Evolutionary conservation across 92 coral and sea anemone species (phyloP).

Genomic region (Paramuricea clavata): DNA sequence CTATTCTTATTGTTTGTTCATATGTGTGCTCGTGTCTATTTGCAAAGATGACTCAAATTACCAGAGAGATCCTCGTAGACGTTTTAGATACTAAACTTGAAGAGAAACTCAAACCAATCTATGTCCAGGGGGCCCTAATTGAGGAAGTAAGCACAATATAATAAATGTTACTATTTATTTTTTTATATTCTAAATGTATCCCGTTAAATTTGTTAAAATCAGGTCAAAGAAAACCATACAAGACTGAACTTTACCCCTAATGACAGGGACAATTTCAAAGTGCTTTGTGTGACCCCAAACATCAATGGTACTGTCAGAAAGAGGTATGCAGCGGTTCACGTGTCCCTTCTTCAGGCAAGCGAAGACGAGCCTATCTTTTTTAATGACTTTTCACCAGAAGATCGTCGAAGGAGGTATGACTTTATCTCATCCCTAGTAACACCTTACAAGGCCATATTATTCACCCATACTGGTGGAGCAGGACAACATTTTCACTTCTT

Average conservation of each 20-base stretch:
- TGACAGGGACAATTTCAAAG: too few species aligned
- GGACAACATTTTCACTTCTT: constrained; percentile 40
- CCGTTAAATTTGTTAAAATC: too few species aligned
- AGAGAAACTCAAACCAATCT: too few species aligned
- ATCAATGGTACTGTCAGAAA: constrained; percentile 37
- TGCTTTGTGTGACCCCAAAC: constrained; percentile 34
- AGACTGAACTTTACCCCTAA: constrained; percentile 36
- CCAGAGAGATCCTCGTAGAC: too few species aligned
- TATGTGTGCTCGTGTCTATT: neutral
- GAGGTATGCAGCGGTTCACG: constrained; percentile 47
- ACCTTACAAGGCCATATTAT: constrained; percentile 49
- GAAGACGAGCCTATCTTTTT: constrained; percentile 41
- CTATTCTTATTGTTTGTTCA: too few species aligned
- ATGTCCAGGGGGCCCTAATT: too few species aligned
- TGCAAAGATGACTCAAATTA: too few species aligned
- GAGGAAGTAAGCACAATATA: too few species aligned
- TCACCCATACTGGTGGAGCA: constrained; percentile 40
- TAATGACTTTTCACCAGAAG: constrained; percentile 38
- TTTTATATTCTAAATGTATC: too few species aligned
- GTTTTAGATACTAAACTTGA: too few species aligned
- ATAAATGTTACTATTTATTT: too few species aligned
- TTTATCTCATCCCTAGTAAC: constrained; percentile 33
- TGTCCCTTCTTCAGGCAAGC: constrained; percentile 38
- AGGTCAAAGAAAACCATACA: constrained; percentile 55
- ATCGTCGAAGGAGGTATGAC: constrained; percentile 50